Base-by-base conservation (phyloP, 2,113 vertebrate genomes). In the Conger conger region DNA sequence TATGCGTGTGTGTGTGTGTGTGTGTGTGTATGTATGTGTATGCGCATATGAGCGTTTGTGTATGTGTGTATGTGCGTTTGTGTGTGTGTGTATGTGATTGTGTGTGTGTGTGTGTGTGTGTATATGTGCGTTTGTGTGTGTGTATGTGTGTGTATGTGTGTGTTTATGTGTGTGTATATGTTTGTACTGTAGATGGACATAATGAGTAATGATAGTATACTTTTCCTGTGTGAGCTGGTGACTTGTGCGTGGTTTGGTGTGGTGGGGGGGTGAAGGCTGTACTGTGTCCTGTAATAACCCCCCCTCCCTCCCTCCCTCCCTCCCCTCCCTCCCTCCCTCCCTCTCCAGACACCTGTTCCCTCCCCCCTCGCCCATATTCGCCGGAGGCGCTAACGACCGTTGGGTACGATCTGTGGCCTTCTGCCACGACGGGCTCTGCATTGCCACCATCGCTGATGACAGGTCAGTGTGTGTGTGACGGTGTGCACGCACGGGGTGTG, bases 321-420 rank as follows among this genome's bases (percentile, higher is more conserved):
- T 57, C 6, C 18, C 60, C 3, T 23, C 60, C 27, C 60, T 16
- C 5, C 54, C 17, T 20, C 23, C 20, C 20, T 81, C 54, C 86
- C 17, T 1, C 89, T 38, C 0, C 92, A 99, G 98, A 90, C 98
- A 99, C 88, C 95, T 99, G 35, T 99, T 99, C 89, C 98, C 98
- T 23, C 94, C 97, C 57, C 98, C 98, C 9, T 98, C 98, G 33
- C 98, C 97, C 8, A 99, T 99, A 91, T 99, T 99, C 92, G 98
- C 98, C 42, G 98, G 98, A 87, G 98, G 98, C 18, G 96, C 97
- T 5, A 99, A 99, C 82, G 98, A 99, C 90, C 95, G 97, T 33
- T 99, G 98, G 98, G 98, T 99, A 86, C 96, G 97, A 88, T 95
- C 96, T 0, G 96, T 99, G 84, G 95, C 96, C 77, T 99, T 99